Evolutionary conservation across 1,140 invertebrate genomes (phyloP).

Genomic region (Drosophila rufa): DNA sequence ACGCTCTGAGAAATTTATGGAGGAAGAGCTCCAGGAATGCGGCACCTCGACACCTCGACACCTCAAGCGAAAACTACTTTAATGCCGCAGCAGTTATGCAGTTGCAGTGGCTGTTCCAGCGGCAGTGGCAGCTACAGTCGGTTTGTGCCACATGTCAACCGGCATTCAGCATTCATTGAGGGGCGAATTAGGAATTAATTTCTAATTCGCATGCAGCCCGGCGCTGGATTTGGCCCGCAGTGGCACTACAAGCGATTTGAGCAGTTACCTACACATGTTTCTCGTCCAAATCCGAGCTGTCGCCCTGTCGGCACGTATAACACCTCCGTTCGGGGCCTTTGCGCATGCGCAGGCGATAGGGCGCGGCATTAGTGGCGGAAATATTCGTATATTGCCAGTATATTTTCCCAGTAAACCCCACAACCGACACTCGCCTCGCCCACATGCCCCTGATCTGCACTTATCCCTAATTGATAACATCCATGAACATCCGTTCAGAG

Average conservation of each 20-base stretch:
- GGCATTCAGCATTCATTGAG: slow-evolving; percentile 54
- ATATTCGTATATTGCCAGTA: slow-evolving; percentile 24
- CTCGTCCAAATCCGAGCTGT: slow-evolving; percentile 77
- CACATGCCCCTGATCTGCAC: slow-evolving; percentile 23
- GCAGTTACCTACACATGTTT: slow-evolving; percentile 84
- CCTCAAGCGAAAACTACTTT: slow-evolving; percentile 14
- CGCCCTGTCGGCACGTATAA: slow-evolving; percentile 69
- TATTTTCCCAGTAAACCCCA: slow-evolving; percentile 12
- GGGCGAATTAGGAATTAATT: slow-evolving; percentile 81
- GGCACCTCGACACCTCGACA: slow-evolving; percentile 2
- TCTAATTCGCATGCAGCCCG: slow-evolving; percentile 80
- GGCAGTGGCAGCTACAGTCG: slow-evolving; percentile 42
- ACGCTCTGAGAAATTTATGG: slow-evolving; percentile 42
- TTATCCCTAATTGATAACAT: slow-evolving; percentile 16
- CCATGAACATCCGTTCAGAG: neutral
- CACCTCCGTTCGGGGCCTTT: slow-evolving; percentile 19
- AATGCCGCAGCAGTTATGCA: slow-evolving; percentile 5
- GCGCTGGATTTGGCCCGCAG: slow-evolving; percentile 44
- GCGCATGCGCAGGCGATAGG: slow-evolving; percentile 47
- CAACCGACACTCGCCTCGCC: neutral
- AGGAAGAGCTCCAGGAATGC: slow-evolving; percentile 54
- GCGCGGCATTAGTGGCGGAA: slow-evolving; percentile 31
- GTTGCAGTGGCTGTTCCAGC: slow-evolving; percentile 14
- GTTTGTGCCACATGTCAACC: slow-evolving; percentile 43
- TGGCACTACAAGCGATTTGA: slow-evolving; percentile 65